Base-by-base conservation (phyloP, 2,113 vertebrate genomes). In the Rhegmatorhina hoffmannsi region DNA sequence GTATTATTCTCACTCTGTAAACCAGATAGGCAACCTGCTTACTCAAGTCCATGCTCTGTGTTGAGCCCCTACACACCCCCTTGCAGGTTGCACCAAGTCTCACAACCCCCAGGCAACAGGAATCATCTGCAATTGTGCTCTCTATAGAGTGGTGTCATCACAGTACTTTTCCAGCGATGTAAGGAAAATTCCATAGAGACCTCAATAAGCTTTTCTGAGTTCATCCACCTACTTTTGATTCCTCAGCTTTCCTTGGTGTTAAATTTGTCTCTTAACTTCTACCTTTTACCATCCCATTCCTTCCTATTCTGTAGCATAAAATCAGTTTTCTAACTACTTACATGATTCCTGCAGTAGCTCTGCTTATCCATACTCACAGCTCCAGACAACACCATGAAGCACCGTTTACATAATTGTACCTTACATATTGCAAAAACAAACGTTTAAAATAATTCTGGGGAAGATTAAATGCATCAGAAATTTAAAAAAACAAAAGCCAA, bases 361-460 rank as follows among this genome's bases (percentile, higher is more conserved):
- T 59, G 33, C 68, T 68, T 62, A 16, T 80, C 53, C 25, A 80
- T 73, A 46, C 47, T 75, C 38, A 40, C 9, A n/a, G 53, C 25
- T 92, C 20, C 46, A 90, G 49, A 66, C 25, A 88, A n/a, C 24
- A 90, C 11, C 28, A 58, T n/a, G 33, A 80, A 33, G 17, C 18
- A 90, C 11, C 12, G 64, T 85, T 95, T 95, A 87, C 33, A 33
- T 91, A 94, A 97, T 31, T 31, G 23, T 70, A 59, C 66, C 33
- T 67, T 59, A 75, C n/a, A 25, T 49, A 36, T 12, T 87, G 23
- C 23, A 84, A 34, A 78, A 91, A 62, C 7, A 93, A 89, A 73
- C 31, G 11, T 9, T 72, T 82, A 52, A 82, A 84, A 52, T 81
- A 66, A 72, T 59, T 70, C 4, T 66, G n/a, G 10, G 19, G 21